A percentile compares a stretch with the other conserved stretches of the same genome.
phyloP scores from a whole-genome alignment of 2,888 invertebrate genomes.

The Noctua pronuba region DNA sequence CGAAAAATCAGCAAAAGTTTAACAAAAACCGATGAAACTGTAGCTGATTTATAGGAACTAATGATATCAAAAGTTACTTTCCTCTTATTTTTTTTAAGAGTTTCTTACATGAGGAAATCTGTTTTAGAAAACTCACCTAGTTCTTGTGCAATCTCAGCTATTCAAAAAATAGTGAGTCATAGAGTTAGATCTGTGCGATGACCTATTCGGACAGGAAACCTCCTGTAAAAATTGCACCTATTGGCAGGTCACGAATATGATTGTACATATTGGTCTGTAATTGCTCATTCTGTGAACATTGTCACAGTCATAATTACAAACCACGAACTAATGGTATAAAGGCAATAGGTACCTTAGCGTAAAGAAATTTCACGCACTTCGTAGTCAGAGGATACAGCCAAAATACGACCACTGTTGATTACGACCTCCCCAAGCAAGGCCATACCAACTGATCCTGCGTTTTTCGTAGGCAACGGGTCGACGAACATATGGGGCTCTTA shows the following conservation, averaged over 20 bases:
- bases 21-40: not conserved
- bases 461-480: not conserved
- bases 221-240: not conserved
- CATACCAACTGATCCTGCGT: not conserved
- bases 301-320: not conserved
- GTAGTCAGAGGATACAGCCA: not conserved
- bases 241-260: not conserved
- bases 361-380: not conserved
- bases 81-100: not conserved
- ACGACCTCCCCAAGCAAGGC: not conserved
- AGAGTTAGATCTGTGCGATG: not conserved
- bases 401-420: not conserved
- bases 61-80: not conserved
- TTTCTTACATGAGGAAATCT: not conserved
- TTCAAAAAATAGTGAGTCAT: not conserved
- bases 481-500: not conserved
- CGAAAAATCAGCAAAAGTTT: not conserved
- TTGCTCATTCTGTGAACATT: not conserved
- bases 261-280: not conserved
- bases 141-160: not conserved
- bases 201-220: conserved; percentile 7
- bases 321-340: not conserved
- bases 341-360: not conserved
- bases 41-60: not conserved
- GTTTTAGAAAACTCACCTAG: not conserved